Evolutionary conservation across 2,113 vertebrate genomes (phyloP).

Genomic region (Peromyscus polionotus): DNA sequence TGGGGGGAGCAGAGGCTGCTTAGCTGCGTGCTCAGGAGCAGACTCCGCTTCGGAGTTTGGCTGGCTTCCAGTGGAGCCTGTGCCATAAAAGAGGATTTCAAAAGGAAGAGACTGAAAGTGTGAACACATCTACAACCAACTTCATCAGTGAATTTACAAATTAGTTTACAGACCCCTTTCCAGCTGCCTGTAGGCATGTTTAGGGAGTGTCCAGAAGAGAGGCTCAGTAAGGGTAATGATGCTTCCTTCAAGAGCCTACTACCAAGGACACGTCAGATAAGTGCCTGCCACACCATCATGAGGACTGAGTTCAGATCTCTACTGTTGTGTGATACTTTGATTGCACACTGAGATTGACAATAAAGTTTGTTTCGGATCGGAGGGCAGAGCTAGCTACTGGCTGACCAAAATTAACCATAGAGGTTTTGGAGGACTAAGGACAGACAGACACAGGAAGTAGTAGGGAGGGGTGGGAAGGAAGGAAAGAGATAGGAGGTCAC

Average conservation of each 20-base stretch:
- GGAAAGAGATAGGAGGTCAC: neutral
- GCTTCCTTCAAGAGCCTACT: neutral
- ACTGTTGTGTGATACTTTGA: neutral
- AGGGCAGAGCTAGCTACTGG: neutral
- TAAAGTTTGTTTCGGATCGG: neutral
- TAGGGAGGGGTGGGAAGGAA: neutral
- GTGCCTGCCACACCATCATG: neutral
- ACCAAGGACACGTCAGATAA: neutral
- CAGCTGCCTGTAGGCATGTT: neutral
- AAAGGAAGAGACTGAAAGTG: slow-evolving; percentile 14
- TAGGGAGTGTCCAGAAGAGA: slow-evolving; percentile 10
- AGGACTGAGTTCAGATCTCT: neutral
- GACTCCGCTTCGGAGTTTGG: slow-evolving; percentile 88
- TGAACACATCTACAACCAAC: neutral
- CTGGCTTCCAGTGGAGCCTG: slow-evolving; percentile 91
- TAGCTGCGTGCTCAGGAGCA: slow-evolving; percentile 89
- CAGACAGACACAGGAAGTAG: neutral
- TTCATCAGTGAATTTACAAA: neutral
- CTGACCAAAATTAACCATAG: neutral
- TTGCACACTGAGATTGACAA: neutral
- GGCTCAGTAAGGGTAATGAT: neutral
- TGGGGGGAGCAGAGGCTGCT: slow-evolving; percentile 92
- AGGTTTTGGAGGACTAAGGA: neutral
- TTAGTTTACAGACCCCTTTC: neutral
- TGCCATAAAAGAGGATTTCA: slow-evolving; percentile 53